Evolutionary conservation across 2,888 invertebrate genomes (phyloP), one percentile per base, ranked within the genome.

Genomic region (Melanostoma mellinum): DNA sequence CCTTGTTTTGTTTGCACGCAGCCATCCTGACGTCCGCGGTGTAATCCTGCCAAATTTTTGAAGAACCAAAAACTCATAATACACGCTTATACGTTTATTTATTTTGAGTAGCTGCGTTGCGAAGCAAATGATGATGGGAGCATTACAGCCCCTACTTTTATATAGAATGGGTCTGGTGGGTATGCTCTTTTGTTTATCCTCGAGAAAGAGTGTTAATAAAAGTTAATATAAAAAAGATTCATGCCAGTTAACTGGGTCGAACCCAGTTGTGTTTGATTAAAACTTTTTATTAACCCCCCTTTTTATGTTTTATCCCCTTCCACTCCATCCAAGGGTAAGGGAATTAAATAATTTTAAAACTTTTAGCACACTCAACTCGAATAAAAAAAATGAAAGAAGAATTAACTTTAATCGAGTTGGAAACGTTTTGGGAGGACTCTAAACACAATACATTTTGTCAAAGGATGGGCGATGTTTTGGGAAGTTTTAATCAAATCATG

Each of bases 181-280:
- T n/a, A 3, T n/a, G 44, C 10, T 6, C 36, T 52, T 74, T 50
- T 56, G 40, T 61, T 56, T 30, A 36, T 10, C 10, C 3, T 50
- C 2, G 48, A 38, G 56, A 20, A 20, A 42, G 32, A 60, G 33
- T 32, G 44, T 40, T 56, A 9, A 38, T 38, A 10, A n/a, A 53
- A 65, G 46, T 55, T 68, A 55, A 36, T 63, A 42, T 63, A 58
- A 58, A 46, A 53, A 61, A 68, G 30, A 68, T 63, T 71, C 42
- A 63, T 63, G 58, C 35, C 75, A 58, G 56, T 80, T 69, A 80
- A 71, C 69, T 55, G 9, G 20, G 10, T 68, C 73, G 65, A 50
- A 58, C 33, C 58, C 72, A 67, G 78, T 78, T 78, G 65, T 30
- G 50, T 81, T 75, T 75, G 80, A 76, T 76, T 81, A 65, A 81